Evolutionary conservation across 1,140 invertebrate species (phyloP), one percentile per base, ranked within the genome.

Genomic region (honey bee (Apis mellifera)): DNA sequence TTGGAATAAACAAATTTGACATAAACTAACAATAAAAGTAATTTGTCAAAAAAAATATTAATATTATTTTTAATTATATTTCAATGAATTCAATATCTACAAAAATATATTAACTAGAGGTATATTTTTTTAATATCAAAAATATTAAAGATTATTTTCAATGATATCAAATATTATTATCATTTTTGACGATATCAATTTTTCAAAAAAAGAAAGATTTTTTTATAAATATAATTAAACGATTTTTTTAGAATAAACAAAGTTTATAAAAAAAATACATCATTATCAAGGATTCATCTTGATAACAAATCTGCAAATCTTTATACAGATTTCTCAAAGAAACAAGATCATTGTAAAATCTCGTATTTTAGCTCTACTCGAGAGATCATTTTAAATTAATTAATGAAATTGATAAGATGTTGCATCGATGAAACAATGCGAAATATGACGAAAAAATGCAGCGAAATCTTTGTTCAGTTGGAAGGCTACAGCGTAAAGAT

Each of bases 401-500:
- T 82, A 82, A 82, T 82, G 50, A 42, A 71, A 54, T 65, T 12
- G 73, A 64, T 57, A 50, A 66, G 59, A 78, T 48, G 26, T n/a
- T 66, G 59, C 52, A 62, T 54, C 57, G 55, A 4, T 57, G 66
- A 78, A 70, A 78, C 81, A 82, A 82, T 83, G 84, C 80, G n/a
- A 66, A 42, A 80, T 42, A 84, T 70, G 69, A 42, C 55, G 55
- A 73, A 84, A 88, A 88, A 89, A 83, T 83, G 23, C 62, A 54
- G 78, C 81, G 79, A 82, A 89, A 89, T 87, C 87, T 85, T 89
- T 90, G 86, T 88, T 88, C 70, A 86, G 77, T 65, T 82, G 77
- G 83, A 84, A 89, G 86, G 74, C 88, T 84, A 84, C 86, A 59
- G 82, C 81, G 82, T 77, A 88, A 90, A 90, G 89, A 90, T 90